Percentiles rank a stretch among this genome's conserved stretches.
phyloP scores from a whole-genome alignment of 1,140 invertebrate genomes.

The Platyscapa corneri region DNA sequence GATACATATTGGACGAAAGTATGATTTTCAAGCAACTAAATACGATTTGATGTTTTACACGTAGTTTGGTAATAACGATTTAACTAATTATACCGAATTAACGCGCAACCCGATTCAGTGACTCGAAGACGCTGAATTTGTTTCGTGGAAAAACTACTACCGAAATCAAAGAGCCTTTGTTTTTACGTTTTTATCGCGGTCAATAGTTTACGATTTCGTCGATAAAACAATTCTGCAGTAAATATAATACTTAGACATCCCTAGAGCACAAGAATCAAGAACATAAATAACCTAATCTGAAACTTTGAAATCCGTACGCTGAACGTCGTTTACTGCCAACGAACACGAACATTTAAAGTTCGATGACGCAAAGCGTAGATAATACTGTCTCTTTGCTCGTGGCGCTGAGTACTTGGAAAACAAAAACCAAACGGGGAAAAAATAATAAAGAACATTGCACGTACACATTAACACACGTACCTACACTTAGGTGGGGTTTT shows the following conservation, averaged over 20 bases:
- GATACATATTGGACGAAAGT: no score
- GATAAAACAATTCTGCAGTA: neutral
- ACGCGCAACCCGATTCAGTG: neutral
- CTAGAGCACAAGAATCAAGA: neutral
- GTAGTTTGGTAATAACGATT: no score
- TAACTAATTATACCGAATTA: neutral
- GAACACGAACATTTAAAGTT: neutral
- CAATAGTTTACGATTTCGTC: neutral
- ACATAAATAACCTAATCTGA: conserved; percentile 32
- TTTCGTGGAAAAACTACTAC: neutral
- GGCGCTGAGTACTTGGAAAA: neutral
- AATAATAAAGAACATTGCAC: neutral
- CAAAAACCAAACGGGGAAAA: conserved; percentile 9
- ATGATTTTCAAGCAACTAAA: no score
- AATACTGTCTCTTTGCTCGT: neutral
- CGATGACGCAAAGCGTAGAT: conserved; percentile 11
- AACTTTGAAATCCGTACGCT: neutral
- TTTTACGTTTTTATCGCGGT: neutral
- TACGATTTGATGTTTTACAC: no score
- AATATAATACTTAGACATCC: neutral
- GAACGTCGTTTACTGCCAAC: neutral
- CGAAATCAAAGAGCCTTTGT: neutral
- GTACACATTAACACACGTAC: neutral
- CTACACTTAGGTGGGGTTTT: neutral
- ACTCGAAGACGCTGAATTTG: neutral